Evolutionary conservation across 1,140 invertebrate genomes (phyloP).

Genomic region (Spodoptera litura): DNA sequence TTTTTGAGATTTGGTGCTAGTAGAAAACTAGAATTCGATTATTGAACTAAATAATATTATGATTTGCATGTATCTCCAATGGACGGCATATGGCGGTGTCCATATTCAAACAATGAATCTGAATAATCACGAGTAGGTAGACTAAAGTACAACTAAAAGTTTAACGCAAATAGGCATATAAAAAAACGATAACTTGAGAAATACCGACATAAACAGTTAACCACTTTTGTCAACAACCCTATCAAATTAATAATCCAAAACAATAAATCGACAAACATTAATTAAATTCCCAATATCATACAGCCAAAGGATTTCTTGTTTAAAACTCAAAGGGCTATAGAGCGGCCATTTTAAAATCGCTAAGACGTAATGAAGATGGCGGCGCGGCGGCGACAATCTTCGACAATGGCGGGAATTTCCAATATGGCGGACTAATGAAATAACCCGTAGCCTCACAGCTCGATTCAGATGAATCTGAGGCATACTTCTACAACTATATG

Average conservation of each 20-base stretch:
- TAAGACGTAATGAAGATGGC: conserved; percentile 39
- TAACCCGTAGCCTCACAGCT: conserved; percentile 21
- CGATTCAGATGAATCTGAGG: conserved; percentile 14
- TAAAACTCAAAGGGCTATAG: not conserved
- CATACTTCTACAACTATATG: conserved; percentile 29
- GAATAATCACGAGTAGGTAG: too few relatives aligned
- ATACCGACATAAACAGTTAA: not conserved
- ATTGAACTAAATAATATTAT: too few relatives aligned
- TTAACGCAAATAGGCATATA: too few relatives aligned
- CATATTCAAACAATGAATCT: too few relatives aligned
- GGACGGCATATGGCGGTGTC: too few relatives aligned
- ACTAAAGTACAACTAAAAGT: too few relatives aligned
- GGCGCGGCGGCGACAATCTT: conserved; percentile 31
- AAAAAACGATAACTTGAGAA: not conserved
- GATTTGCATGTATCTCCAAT: too few relatives aligned
- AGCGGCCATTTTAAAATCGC: conserved; percentile 35
- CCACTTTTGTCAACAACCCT: not conserved
- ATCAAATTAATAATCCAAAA: not conserved
- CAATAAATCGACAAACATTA: conserved; percentile 7
- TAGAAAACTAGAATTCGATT: not conserved
- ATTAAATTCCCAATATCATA: conserved; percentile 4
- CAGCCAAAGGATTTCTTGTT: not conserved
- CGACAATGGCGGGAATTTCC: conserved; percentile 49
- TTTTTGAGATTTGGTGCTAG: too few relatives aligned
- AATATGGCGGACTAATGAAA: conserved; percentile 46